Percentiles rank a stretch among this genome's conserved stretches.
Evolutionary conservation across 2,888 invertebrate species (phyloP).

Genomic region (Apodemia hepburni): DNA sequence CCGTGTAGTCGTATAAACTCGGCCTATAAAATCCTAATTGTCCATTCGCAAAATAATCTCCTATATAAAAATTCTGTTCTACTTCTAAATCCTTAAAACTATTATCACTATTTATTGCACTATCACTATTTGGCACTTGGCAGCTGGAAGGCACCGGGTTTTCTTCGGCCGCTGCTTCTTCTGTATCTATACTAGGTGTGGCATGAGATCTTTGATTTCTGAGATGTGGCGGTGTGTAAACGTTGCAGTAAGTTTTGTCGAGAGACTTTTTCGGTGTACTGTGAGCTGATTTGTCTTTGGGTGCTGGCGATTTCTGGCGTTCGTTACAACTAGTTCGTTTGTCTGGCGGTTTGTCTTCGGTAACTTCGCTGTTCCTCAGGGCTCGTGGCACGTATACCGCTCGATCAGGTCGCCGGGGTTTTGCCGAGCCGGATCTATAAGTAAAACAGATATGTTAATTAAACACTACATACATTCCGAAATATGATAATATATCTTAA

Average conservation of each 20-base stretch:
- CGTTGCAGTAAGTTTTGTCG: slow-evolving; percentile 71
- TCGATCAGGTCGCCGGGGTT: slow-evolving; percentile 85
- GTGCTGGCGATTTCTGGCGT: slow-evolving; percentile 59
- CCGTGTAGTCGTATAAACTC: slow-evolving; percentile 57
- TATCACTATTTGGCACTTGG: slow-evolving; percentile 77
- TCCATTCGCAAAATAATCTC: slow-evolving; percentile 73
- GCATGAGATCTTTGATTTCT: slow-evolving; percentile 62
- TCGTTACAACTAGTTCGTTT: slow-evolving; percentile 48
- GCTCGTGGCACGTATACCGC: slow-evolving; percentile 90
- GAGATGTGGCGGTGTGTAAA: slow-evolving; percentile 74
- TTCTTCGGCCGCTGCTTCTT: slow-evolving; percentile 49
- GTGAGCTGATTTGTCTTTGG: slow-evolving; percentile 57
- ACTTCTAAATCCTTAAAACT: slow-evolving; percentile 63
- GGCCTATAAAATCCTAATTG: slow-evolving; percentile 69
- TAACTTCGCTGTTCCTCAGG: slow-evolving; percentile 64
- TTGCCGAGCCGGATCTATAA: slow-evolving; percentile 52
- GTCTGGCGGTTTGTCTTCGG: slow-evolving; percentile 36
- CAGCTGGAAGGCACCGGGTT: slow-evolving; percentile 66
- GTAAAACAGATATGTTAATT: no score
- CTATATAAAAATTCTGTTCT: slow-evolving; percentile 73
- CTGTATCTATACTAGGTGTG: slow-evolving; percentile 50
- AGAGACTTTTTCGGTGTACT: slow-evolving; percentile 61
- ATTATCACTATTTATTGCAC: slow-evolving; percentile 74
- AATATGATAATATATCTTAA: no score
- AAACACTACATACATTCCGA: no score